Base-by-base conservation (phyloP, 2,888 invertebrate species). In the Agonum fuliginosum region DNA sequence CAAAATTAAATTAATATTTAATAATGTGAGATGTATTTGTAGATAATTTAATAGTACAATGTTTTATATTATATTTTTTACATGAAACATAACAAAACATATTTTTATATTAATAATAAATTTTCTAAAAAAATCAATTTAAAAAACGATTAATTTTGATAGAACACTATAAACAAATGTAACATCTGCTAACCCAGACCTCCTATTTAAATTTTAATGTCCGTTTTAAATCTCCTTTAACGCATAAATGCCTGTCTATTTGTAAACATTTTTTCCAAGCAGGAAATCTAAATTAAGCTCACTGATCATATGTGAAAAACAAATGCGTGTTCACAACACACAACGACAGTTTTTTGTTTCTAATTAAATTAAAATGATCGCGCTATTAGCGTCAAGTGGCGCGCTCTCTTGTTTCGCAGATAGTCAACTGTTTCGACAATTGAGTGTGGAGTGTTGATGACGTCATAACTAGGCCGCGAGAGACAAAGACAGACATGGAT, bases 361-460 rank as follows among this genome's bases (percentile, higher is more conserved):
- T 54, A 62, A 62, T 62, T 58, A 62, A 62, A 62, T 62, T 62
- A 30, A 17, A 62, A 62, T 54, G 54, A 54, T 27, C 34, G 58
- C 17, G 2, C 30, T 1, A 62, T 62, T 62, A 30, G 58, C 17
- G 58, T 14, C 19, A 14, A 62, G 58, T 62, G 30, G 17, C 1
- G 30, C 58, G 58, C 58, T 27, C 27, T 62, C 30, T 62, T 30
- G 58, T 62, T 30, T 30, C 6, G 10, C 17, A 5, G 58, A 30
- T 14, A 8, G 4, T 12, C 58, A 62, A 62, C 58, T 62, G 30
- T 62, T 62, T 54, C n/a, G n/a, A n/a, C n/a, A n/a, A n/a, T n/a
- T n/a, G n/a, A n/a, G 30, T 62, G n/a, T 62, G 30, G 30, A 27
- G 58, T 62, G 24, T 22, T 12, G n/a, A 12, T 24, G 24, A 54